These are phyloP conservation scores for Mormyrus lacerda DNA, from an alignment of 2,113 vertebrate species.

Conservation along the genomic window DNA sequence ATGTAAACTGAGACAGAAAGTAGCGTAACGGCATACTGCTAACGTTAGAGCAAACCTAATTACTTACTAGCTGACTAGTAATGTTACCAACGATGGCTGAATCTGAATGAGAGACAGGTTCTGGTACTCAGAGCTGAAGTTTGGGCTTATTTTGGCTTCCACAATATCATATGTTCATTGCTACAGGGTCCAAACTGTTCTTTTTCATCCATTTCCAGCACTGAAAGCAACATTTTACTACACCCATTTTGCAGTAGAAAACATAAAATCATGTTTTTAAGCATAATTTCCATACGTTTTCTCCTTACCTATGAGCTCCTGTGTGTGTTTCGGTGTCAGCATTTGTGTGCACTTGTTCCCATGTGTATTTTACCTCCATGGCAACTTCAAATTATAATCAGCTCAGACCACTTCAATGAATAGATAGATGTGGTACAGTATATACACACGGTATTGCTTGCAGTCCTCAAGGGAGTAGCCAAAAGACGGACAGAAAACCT, in stretches of 20 bases:
- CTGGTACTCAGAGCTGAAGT: not conserved
- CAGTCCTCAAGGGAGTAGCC: conserved; percentile 49
- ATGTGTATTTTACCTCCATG: conserved; percentile 21
- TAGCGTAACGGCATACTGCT: not conserved
- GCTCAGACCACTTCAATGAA: conserved; percentile 48
- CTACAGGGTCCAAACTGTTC: not conserved
- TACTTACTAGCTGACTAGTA: not conserved
- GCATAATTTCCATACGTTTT: not conserved
- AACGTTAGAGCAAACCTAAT: not conserved
- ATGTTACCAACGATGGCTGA: not conserved
- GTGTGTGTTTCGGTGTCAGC: not conserved
- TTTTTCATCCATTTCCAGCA: not conserved
- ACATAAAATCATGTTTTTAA: not conserved
- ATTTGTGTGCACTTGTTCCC: conserved; percentile 48
- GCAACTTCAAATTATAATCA: conserved; percentile 51
- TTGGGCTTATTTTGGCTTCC: not conserved
- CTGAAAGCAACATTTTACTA: not conserved
- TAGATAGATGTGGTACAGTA: conserved; percentile 49
- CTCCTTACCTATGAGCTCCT: not conserved
- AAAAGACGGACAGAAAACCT: conserved; percentile 47
- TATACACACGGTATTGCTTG: conserved; percentile 41
- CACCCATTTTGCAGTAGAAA: not conserved
- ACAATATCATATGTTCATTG: not conserved
- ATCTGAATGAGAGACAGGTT: not conserved
- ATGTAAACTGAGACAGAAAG: not conserved